Percentiles rank a stretch among this genome's conserved stretches.
Conservation (phyloP, 2,113 vertebrate species). For the Microcebus murinus region DNA sequence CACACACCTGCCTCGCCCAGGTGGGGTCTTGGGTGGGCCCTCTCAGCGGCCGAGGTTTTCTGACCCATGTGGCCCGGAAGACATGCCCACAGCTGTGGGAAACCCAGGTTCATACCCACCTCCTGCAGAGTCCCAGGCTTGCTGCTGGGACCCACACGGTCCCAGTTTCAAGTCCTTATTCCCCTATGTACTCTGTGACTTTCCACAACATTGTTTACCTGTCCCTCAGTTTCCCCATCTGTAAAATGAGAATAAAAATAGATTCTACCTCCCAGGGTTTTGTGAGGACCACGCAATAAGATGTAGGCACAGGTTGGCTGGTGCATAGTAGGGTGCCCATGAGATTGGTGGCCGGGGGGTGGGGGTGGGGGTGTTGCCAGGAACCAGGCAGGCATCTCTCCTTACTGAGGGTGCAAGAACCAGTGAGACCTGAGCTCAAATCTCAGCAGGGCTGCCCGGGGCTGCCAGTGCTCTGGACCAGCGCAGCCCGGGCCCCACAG, state of each 20-base stretch:
- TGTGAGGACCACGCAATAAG: neutral
- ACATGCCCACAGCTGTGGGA: neutral
- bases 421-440: neutral
- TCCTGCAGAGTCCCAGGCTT: neutral
- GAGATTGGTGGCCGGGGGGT: neutral
- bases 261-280: neutral
- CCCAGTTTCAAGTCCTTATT: neutral
- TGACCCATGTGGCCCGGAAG: neutral
- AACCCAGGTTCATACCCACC: neutral
- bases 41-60: neutral
- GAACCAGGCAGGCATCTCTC: neutral
- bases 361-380: neutral
- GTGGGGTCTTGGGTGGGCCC: neutral
- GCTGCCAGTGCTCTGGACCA: neutral
- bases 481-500: neutral
- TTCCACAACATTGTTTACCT: neutral
- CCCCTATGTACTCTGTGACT: neutral
- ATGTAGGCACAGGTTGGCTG: neutral
- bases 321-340: neutral
- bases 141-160: neutral
- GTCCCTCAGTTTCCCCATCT: neutral
- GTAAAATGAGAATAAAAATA: neutral
- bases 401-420: neutral
- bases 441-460: neutral
- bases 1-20: neutral